Percentiles rank a stretch among this genome's conserved stretches.
phyloP scores from a whole-genome alignment of 2,113 vertebrate genomes.

The Oreotragus oreotragus region DNA sequence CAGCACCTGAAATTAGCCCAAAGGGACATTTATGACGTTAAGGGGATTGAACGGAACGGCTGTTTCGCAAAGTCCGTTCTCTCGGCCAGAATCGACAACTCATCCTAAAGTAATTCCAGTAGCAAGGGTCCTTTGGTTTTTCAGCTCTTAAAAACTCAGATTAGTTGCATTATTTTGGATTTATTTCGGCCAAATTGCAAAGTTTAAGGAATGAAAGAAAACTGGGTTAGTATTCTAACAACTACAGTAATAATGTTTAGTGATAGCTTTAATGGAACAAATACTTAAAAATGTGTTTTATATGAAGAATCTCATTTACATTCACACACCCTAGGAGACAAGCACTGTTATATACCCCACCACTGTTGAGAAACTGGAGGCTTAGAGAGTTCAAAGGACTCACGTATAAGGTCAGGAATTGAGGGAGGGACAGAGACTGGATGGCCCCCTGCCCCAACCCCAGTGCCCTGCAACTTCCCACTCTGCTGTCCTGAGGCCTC shows the following conservation, averaged over 20 bases:
- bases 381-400: not conserved
- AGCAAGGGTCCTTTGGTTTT: not conserved
- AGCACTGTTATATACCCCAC: not conserved
- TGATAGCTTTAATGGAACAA: not conserved
- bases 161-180: not conserved
- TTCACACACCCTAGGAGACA: not conserved
- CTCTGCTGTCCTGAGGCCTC: not conserved
- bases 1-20: slow-evolving; percentile 81
- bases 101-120: not conserved
- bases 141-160: not conserved
- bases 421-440: not conserved
- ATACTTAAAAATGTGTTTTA: not conserved
- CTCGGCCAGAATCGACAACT: not conserved
- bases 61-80: not conserved
- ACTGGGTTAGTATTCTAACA: not conserved
- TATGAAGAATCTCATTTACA: not conserved
- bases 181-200: not conserved
- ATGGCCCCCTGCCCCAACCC: not conserved
- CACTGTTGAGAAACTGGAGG: not conserved
- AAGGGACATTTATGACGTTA: not conserved
- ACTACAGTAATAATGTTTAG: not conserved
- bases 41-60: not conserved
- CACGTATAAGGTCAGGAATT: not conserved
- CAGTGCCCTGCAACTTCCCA: not conserved
- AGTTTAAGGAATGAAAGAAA: not conserved